Evolutionary conservation across 2,797 vertebrate species (phyloP).

Genomic region (Lithobates pipiens): DNA sequence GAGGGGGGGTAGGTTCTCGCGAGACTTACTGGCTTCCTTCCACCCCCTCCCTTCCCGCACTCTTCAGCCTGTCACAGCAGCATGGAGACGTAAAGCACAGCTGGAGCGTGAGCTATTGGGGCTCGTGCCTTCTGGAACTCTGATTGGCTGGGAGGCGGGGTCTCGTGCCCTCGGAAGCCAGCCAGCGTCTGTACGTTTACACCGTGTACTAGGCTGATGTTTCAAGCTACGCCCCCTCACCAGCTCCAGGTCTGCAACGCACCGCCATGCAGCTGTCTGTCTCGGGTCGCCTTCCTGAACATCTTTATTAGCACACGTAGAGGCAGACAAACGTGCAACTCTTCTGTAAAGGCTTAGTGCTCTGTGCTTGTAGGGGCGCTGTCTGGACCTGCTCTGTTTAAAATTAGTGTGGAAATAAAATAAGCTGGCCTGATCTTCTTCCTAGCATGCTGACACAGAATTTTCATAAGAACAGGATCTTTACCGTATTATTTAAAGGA

Average conservation of each 20-base stretch:
- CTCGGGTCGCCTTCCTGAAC: slow-evolving; percentile 3
- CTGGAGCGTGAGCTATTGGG: not conserved
- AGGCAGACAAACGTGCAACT: not conserved
- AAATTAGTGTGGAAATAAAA: not conserved
- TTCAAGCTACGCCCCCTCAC: not conserved
- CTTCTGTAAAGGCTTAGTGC: no score
- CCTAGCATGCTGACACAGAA: no score
- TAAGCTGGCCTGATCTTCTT: no score
- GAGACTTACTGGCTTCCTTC: slow-evolving; percentile 34
- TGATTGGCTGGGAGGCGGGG: not conserved
- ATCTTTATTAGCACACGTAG: slow-evolving; percentile 17
- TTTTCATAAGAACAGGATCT: no score
- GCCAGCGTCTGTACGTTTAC: not conserved
- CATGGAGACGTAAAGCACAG: not conserved
- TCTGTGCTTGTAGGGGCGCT: not conserved
- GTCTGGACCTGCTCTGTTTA: no score
- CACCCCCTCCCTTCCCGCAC: not conserved
- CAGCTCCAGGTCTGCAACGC: not conserved
- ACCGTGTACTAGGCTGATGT: not conserved
- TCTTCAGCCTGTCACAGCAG: not conserved
- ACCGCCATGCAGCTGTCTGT: slow-evolving; percentile 5
- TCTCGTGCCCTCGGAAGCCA: not conserved
- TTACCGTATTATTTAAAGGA: no score
- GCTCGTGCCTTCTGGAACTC: not conserved
- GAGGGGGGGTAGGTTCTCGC: slow-evolving; percentile 67